phyloP scores from a whole-genome alignment of 2,888 invertebrate genomes.

The Lepeophtheirus nordmannii region DNA sequence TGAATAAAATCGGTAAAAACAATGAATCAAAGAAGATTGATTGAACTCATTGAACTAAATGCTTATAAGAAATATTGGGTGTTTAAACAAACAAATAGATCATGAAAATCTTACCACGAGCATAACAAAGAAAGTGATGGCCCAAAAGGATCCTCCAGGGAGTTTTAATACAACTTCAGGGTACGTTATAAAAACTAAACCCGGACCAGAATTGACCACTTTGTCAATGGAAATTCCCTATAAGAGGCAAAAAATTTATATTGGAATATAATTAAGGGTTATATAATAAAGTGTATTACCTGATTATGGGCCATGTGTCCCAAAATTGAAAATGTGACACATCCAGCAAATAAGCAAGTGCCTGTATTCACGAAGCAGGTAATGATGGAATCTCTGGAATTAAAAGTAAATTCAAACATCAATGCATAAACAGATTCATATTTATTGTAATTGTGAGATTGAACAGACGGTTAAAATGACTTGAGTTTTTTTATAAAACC shows the following conservation, averaged over 20 bases:
- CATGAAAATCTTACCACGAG: constrained; percentile 40
- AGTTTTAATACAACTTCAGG: constrained; percentile 57
- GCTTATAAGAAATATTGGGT: too few species aligned
- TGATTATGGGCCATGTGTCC: constrained; percentile 50
- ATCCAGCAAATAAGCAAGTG: constrained; percentile 55
- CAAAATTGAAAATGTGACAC: constrained; percentile 57
- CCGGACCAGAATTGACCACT: constrained; percentile 48
- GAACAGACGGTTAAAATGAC: too few species aligned
- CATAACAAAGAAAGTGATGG: constrained; percentile 57
- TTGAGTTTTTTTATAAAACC: neutral
- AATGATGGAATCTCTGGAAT: constrained; percentile 49
- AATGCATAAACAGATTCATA: neutral
- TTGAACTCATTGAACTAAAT: too few species aligned
- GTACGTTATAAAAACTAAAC: constrained; percentile 57
- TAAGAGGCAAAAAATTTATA: neutral
- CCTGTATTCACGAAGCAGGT: constrained; percentile 54
- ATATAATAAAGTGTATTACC: constrained; percentile 22
- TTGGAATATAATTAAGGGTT: neutral
- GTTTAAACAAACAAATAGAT: too few species aligned
- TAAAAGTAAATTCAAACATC: neutral
- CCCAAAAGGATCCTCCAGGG: constrained; percentile 54
- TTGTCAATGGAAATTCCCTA: constrained; percentile 37
- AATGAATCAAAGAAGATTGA: too few species aligned
- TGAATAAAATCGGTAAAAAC: too few species aligned
- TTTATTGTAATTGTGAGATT: neutral